Conservation (phyloP, 2,888 invertebrate genomes). For the Tachina fera region DNA sequence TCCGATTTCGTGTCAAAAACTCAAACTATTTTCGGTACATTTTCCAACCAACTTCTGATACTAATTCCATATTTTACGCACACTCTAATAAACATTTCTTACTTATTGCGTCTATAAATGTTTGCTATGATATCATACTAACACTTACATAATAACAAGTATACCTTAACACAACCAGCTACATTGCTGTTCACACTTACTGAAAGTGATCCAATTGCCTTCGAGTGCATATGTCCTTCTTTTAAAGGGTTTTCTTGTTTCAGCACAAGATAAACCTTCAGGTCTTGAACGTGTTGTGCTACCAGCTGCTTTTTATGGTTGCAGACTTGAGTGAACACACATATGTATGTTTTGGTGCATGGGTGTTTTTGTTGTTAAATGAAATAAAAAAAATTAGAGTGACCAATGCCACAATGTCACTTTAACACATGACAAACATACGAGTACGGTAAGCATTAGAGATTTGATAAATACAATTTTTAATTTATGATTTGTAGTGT, state of each 20-base stretch:
- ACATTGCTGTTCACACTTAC: constrained; percentile 37
- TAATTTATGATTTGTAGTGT: too few relatives aligned
- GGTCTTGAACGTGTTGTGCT: constrained; percentile 9
- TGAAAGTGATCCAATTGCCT: constrained; percentile 18
- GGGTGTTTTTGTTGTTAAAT: not conserved
- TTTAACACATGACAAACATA: not conserved
- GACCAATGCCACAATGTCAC: constrained; percentile 22
- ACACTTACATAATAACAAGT: not conserved
- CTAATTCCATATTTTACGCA: too few relatives aligned
- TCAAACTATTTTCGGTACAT: too few relatives aligned
- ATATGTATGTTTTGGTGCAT: not conserved
- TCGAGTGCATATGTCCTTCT: constrained; percentile 38
- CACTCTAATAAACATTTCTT: too few relatives aligned
- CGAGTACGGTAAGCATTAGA: too few relatives aligned
- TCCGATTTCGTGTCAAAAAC: too few relatives aligned
- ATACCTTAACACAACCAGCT: constrained; percentile 7
- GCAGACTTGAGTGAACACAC: not conserved
- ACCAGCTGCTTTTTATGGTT: not conserved
- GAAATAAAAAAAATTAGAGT: not conserved
- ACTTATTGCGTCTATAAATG: too few relatives aligned
- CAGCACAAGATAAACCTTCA: constrained; percentile 55
- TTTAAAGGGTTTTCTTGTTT: constrained; percentile 50
- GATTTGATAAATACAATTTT: too few relatives aligned
- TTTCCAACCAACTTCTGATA: too few relatives aligned
- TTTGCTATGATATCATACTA: too few relatives aligned